Conservation (phyloP, 2,888 invertebrate species). For the Sminthurides aquaticus region DNA sequence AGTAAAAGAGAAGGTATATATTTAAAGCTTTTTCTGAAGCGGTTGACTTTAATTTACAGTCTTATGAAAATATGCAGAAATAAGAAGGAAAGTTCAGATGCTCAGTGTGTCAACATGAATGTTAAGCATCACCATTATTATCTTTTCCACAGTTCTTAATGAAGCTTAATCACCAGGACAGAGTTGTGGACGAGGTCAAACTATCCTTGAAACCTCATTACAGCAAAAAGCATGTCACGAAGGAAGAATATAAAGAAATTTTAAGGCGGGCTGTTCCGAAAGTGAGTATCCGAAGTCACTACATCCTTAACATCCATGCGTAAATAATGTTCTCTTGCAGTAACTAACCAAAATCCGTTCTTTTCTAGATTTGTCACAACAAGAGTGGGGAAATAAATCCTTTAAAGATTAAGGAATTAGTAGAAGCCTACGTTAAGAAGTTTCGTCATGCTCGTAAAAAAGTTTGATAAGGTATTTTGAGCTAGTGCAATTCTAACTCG, state of each 20-base stretch:
- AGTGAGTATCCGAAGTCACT: constrained; percentile 55
- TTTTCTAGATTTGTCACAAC: constrained; percentile 90
- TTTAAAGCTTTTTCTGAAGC: too few species aligned
- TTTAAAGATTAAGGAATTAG: constrained; percentile 81
- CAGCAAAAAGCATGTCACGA: constrained; percentile 82
- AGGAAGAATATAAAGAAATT: constrained; percentile 96
- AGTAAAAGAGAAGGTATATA: constrained; percentile 78
- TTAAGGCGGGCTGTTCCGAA: constrained; percentile 92
- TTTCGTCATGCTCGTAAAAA: constrained; percentile 56
- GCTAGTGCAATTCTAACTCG: too few species aligned
- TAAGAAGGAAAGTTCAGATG: neutral
- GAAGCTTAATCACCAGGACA: constrained; percentile 91
- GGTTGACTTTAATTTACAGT: neutral
- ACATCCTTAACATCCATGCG: too few species aligned
- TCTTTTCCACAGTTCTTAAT: constrained; percentile 67
- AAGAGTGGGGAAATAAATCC: constrained; percentile 94
- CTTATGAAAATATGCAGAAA: too few species aligned
- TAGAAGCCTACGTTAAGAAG: constrained; percentile 88
- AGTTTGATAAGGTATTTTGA: too few species aligned
- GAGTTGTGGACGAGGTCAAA: constrained; percentile 96
- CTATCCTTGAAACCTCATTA: constrained; percentile 91
- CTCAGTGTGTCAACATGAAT: too few species aligned
- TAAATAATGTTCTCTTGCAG: too few species aligned
- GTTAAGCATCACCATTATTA: too few species aligned
- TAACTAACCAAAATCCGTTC: too few species aligned